Percentiles rank a stretch among this genome's conserved stretches.
These are phyloP conservation scores for Pseudotriccus pelzelni DNA, from an alignment of 2,797 vertebrate genomes.

Conservation along the genomic window DNA sequence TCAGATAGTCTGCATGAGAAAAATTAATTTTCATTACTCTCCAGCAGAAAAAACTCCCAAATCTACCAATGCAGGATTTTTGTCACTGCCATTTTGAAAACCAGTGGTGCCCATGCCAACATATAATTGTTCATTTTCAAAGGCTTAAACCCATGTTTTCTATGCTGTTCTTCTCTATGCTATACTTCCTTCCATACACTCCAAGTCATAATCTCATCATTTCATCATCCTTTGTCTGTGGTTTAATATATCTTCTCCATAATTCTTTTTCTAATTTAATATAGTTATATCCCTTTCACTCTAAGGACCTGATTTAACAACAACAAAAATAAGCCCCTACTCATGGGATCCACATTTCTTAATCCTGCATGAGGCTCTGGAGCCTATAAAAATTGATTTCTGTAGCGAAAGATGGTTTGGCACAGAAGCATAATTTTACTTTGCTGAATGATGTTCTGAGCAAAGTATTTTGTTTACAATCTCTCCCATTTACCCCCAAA, in stretches of 20 bases:
- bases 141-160: constrained; percentile 62
- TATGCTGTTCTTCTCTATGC: constrained; percentile 62
- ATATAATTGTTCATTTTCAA: constrained; percentile 69
- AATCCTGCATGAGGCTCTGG: constrained; percentile 11
- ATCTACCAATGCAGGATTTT: constrained; percentile 39
- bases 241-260: constrained; percentile 42
- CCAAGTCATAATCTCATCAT: constrained; percentile 57
- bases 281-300: constrained; percentile 29
- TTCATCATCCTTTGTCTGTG: constrained; percentile 60
- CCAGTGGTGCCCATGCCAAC: constrained; percentile 53
- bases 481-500: background rate
- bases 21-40: constrained; percentile 57
- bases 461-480: constrained; percentile 6
- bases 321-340: constrained; percentile 8
- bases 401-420: background rate
- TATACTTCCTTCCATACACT: constrained; percentile 64
- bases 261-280: constrained; percentile 48
- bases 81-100: constrained; percentile 71
- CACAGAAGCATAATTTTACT: constrained; percentile 30
- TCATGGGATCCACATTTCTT: background rate
- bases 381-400: constrained; percentile 40
- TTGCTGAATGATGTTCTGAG: constrained; percentile 19
- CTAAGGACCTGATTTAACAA: constrained; percentile 33
- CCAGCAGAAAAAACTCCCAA: constrained; percentile 60
- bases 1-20: constrained; percentile 64